Conservation (phyloP, 2,113 vertebrate genomes). For the Climacteris rufus region DNA sequence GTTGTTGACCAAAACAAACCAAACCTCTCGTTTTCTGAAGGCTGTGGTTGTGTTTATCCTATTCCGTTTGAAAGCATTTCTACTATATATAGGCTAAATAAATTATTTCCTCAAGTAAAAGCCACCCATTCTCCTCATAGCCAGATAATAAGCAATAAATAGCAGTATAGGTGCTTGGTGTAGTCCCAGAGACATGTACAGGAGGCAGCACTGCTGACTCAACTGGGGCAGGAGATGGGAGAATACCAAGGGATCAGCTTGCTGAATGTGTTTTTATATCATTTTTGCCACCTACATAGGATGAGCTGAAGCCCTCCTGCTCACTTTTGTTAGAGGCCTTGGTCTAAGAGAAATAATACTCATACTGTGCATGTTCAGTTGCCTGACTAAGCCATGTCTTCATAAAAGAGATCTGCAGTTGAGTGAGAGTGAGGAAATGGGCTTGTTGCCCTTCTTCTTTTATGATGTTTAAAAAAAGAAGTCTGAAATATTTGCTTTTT, state of each 20-base stretch:
- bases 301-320: neutral
- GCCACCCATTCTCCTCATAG: neutral
- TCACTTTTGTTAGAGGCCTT: neutral
- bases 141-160: neutral
- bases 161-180: neutral
- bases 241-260: neutral
- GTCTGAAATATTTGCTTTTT: neutral
- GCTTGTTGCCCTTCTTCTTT: neutral
- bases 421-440: constrained; percentile 1
- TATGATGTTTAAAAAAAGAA: neutral
- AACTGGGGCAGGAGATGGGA: neutral
- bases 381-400: neutral
- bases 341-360: neutral
- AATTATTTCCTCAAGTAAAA: neutral
- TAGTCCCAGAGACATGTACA: neutral
- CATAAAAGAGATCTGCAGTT: neutral
- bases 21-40: neutral
- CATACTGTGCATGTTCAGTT: neutral
- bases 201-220: neutral
- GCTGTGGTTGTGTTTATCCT: neutral
- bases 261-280: neutral
- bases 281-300: neutral
- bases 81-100: neutral
- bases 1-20: neutral
- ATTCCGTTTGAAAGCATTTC: neutral